Percentiles rank a stretch among this genome's conserved stretches.
These are phyloP conservation scores for Oncopeltus fasciatus DNA, from an alignment of 1,140 invertebrate species.

Conservation along the genomic window DNA sequence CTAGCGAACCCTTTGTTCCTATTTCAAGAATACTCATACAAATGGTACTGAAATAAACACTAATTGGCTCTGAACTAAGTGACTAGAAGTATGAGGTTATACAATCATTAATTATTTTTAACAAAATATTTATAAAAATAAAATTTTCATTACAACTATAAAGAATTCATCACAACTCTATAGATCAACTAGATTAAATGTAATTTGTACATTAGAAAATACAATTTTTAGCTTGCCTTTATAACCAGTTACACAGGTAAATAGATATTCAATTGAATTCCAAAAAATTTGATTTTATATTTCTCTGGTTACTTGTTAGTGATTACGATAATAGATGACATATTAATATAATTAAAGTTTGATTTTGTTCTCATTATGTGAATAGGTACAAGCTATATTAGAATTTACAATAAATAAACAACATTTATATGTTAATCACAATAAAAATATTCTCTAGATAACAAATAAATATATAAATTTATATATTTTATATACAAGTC, in stretches of 20 bases:
- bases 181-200: constrained; percentile 5
- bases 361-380: constrained; percentile 1
- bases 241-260: not conserved
- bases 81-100: constrained; percentile 12
- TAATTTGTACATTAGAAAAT: constrained; percentile 8
- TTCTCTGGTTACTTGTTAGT: constrained; percentile 2
- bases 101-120: constrained; percentile 7
- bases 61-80: constrained; percentile 4
- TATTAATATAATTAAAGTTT: constrained; percentile 3
- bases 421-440: not conserved
- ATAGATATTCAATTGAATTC: not conserved
- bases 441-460: not conserved
- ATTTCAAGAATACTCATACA: not conserved
- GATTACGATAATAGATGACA: not conserved
- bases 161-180: constrained; percentile 2
- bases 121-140: constrained; percentile 7
- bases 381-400: not conserved
- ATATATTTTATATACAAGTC: not conserved
- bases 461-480: constrained; percentile 9
- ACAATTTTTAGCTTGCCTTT: not conserved
- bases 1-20: not conserved
- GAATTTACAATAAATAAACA: constrained; percentile 3
- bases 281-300: no score
- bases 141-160: not conserved
- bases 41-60: not conserved